These are phyloP conservation scores for Papilio elwesi DNA, from an alignment of 2,888 invertebrate species.

Conservation along the genomic window DNA sequence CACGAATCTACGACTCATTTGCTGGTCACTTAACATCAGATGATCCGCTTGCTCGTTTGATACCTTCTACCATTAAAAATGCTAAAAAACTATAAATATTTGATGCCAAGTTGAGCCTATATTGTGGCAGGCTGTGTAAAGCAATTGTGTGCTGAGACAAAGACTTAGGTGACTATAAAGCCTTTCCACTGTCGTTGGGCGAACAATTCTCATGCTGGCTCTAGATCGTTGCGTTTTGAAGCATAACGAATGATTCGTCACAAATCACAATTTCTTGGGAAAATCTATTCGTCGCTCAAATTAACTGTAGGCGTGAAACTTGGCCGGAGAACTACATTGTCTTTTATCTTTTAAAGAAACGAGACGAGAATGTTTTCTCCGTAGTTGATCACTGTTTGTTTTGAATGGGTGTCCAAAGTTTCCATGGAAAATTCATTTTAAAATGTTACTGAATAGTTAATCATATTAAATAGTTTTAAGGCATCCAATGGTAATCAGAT, in stretches of 20 bases:
- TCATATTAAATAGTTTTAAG: no score
- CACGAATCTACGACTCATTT: no score
- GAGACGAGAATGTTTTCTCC: not conserved
- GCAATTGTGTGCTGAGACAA: conserved; percentile 22
- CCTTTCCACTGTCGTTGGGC: conserved; percentile 3
- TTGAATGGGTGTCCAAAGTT: not conserved
- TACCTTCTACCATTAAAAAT: no score
- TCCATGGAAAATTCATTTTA: not conserved
- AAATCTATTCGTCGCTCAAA: conserved; percentile 47
- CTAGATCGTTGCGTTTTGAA: conserved; percentile 26
- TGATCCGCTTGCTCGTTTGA: no score
- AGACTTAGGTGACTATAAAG: no score
- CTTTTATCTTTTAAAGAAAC: not conserved
- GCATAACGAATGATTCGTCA: conserved; percentile 49
- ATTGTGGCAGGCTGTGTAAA: conserved; percentile 3
- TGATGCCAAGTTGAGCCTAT: not conserved
- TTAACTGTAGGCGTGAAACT: conserved; percentile 38
- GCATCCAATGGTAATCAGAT: no score
- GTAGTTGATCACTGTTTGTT: not conserved
- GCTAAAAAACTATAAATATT: no score
- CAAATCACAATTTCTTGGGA: conserved; percentile 69
- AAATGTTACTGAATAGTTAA: no score
- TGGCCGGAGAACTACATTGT: conserved; percentile 7
- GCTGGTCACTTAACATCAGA: no score
- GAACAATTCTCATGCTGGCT: conserved; percentile 14